A percentile compares a stretch with the other conserved stretches of the same genome.
These are phyloP conservation scores for Sinelater perroti DNA, from an alignment of 2,888 invertebrate species.

Conservation along the genomic window DNA sequence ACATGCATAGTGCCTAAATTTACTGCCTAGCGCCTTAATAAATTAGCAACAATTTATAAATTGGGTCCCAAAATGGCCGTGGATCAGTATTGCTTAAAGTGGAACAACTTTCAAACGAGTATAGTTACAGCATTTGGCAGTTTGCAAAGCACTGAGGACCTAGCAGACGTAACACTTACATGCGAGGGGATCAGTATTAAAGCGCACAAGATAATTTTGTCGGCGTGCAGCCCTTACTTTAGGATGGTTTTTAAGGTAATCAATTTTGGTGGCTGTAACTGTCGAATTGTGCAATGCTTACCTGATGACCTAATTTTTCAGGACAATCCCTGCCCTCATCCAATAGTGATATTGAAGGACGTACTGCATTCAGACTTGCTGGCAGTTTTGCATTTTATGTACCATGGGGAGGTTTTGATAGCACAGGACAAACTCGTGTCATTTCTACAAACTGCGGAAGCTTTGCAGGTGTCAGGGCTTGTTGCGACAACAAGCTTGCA, in stretches of 20 bases:
- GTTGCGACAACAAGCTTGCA: conserved; percentile 53
- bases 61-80: conserved; percentile 29
- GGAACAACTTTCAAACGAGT: conserved; percentile 78
- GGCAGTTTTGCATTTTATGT: conserved; percentile 75
- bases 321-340: conserved; percentile 79
- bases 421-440: conserved; percentile 72
- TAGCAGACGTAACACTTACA: conserved; percentile 77
- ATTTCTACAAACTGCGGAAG: conserved; percentile 72
- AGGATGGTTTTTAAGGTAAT: conserved; percentile 75
- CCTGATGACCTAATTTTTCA: conserved; percentile 48
- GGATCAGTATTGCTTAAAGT: conserved; percentile 78
- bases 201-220: conserved; percentile 79
- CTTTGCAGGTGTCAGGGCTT: conserved; percentile 73
- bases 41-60: background rate
- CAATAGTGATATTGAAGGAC: conserved; percentile 77
- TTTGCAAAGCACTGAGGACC: conserved; percentile 73
- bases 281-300: background rate
- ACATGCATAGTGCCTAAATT: background rate
- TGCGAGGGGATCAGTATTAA: conserved; percentile 77
- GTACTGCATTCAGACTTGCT: conserved; percentile 72
- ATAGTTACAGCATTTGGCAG: conserved; percentile 76
- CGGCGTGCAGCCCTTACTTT: conserved; percentile 80
- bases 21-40: too few species aligned
- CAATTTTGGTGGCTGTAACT: conserved; percentile 1
- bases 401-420: conserved; percentile 76